Evolutionary conservation across 2,113 vertebrate species (phyloP).

Genomic region (Limanda limanda): DNA sequence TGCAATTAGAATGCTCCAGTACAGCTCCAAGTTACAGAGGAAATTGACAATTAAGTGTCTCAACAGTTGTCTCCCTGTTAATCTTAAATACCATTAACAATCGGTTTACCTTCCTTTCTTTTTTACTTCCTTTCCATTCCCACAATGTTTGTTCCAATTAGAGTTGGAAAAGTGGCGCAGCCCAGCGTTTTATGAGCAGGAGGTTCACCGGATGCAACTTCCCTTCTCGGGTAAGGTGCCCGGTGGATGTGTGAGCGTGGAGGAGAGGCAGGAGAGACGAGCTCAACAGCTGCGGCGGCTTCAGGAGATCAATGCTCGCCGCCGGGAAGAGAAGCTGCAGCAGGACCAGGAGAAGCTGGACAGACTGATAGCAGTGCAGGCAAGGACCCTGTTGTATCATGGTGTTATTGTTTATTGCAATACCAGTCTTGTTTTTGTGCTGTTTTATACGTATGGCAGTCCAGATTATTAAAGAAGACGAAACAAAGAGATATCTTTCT

Average conservation of each 20-base stretch:
- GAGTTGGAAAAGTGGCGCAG: slow-evolving; percentile 94
- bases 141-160: slow-evolving; percentile 48
- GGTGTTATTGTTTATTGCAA: neutral
- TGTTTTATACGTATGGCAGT: neutral
- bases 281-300: slow-evolving; percentile 93
- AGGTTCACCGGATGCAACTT: slow-evolving; percentile 96
- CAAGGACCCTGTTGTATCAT: slow-evolving; percentile 38
- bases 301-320: slow-evolving; percentile 93
- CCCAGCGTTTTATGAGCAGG: slow-evolving; percentile 91
- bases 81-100: neutral
- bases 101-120: neutral
- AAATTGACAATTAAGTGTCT: neutral
- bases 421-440: too few relatives aligned
- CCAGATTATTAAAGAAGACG: neutral
- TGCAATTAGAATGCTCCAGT: too few relatives aligned
- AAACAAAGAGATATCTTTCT: too few relatives aligned
- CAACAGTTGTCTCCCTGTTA: neutral
- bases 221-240: slow-evolving; percentile 91
- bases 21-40: neutral
- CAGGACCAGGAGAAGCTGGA: slow-evolving; percentile 95
- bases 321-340: slow-evolving; percentile 92
- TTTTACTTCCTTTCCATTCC: neutral
- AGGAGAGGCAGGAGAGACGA: slow-evolving; percentile 92
- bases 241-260: slow-evolving; percentile 85
- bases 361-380: slow-evolving; percentile 89